Percentiles rank a stretch among this genome's conserved stretches.
Conservation (phyloP, 2,797 vertebrate genomes). For the Channallabes apus region DNA sequence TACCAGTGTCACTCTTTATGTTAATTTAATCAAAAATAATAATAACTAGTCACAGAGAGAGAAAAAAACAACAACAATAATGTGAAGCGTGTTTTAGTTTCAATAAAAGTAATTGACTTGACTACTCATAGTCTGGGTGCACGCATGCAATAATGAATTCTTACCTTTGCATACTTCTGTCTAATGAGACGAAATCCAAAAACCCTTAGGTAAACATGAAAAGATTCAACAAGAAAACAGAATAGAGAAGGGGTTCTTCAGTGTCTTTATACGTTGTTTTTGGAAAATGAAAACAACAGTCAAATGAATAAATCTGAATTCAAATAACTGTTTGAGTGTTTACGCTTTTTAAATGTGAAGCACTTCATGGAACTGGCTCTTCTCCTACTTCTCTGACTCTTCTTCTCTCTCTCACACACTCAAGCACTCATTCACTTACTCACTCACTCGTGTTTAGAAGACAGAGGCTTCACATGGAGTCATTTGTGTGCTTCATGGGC, state of each 20-base stretch:
- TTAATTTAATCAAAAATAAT: background rate
- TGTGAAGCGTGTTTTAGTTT: background rate
- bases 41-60: background rate
- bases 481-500: background rate
- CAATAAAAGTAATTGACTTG: background rate
- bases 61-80: background rate
- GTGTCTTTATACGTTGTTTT: background rate
- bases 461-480: background rate
- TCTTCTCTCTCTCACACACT: background rate
- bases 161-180: constrained; percentile 6
- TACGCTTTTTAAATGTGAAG: constrained; percentile 29
- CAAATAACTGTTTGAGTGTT: constrained; percentile 10
- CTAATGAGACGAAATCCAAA: background rate
- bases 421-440: background rate
- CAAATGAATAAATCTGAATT: constrained; percentile 9
- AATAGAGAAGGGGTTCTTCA: constrained; percentile 9
- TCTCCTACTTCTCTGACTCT: too few relatives aligned
- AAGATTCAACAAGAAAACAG: constrained; percentile 25
- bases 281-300: background rate
- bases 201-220: constrained; percentile 37
- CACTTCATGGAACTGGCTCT: background rate
- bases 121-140: background rate
- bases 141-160: background rate
- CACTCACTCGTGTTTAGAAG: background rate
- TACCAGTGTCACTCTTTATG: background rate